Percentiles rank a stretch among this genome's conserved stretches.
phyloP scores from a whole-genome alignment of 23 tunicate genomes.

The Oikopleura dioica region DNA sequence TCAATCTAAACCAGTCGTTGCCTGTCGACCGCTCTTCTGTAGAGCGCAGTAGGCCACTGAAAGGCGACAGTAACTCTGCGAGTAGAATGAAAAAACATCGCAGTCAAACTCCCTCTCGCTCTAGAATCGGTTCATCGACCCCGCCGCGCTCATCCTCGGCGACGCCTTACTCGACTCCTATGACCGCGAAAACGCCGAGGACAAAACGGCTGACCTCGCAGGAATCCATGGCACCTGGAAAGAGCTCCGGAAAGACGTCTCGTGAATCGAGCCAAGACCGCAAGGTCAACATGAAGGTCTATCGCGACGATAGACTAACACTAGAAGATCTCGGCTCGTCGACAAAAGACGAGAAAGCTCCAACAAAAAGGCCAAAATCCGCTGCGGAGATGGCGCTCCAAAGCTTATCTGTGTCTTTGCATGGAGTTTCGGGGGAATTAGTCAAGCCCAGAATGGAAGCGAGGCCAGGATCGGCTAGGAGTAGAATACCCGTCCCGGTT shows the following conservation, averaged over 20 bases:
- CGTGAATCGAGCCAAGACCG: not conserved
- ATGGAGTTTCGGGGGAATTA: conserved; percentile 27
- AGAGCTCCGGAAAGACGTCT: not conserved
- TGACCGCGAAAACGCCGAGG: too few species aligned
- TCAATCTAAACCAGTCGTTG: too few species aligned
- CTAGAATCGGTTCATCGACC: too few species aligned
- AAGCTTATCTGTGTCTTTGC: not conserved
- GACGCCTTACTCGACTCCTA: too few species aligned
- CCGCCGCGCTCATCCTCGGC: too few species aligned
- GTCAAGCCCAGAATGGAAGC: conserved; percentile 27
- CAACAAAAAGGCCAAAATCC: not conserved
- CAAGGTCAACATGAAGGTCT: not conserved
- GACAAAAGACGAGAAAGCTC: not conserved
- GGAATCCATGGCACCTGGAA: too few species aligned
- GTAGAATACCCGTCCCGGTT: not conserved
- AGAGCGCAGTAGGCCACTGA: too few species aligned
- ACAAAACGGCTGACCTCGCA: too few species aligned
- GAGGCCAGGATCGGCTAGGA: not conserved
- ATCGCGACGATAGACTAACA: not conserved
- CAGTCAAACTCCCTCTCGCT: too few species aligned
- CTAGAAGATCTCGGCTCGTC: not conserved
- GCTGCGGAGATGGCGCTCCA: not conserved
- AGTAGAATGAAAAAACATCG: too few species aligned
- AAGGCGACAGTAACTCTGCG: too few species aligned
- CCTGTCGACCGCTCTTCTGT: too few species aligned